phyloP scores from a whole-genome alignment of 2,797 vertebrate species.

The Myotis daubentonii region DNA sequence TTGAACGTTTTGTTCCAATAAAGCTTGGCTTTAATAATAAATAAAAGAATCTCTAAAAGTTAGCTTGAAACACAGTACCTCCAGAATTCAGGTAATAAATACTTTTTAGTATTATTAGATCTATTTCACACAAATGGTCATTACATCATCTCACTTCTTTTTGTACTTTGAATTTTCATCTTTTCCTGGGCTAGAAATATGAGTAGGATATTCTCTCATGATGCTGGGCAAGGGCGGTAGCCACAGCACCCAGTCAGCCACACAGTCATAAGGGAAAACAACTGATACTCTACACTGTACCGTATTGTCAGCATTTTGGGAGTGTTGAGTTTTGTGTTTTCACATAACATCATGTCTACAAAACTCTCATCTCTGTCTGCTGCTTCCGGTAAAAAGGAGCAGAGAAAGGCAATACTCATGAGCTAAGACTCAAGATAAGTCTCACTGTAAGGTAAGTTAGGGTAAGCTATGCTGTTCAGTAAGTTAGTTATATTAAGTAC shows the following conservation, averaged over 20 bases:
- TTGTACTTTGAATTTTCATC: neutral
- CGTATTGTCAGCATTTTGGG: neutral
- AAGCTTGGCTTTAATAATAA: slow-evolving; percentile 1
- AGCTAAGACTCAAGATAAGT: neutral
- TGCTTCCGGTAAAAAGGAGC: neutral
- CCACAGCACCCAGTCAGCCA: neutral
- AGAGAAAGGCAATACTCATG: neutral
- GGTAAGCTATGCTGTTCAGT: neutral
- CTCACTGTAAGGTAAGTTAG: neutral
- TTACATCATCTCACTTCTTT: neutral
- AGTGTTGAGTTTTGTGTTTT: neutral
- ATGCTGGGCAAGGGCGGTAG: neutral
- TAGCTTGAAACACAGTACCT: neutral
- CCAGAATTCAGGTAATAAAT: neutral
- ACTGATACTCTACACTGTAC: neutral
- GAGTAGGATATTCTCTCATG: neutral
- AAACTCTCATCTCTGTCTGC: neutral
- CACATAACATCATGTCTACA: neutral
- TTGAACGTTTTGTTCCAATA: neutral
- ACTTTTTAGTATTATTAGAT: neutral
- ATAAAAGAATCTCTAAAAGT: slow-evolving; percentile 21
- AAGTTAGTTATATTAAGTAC: neutral
- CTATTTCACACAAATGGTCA: neutral
- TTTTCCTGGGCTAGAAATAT: neutral
- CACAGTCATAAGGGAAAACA: neutral